A percentile compares a stretch with the other conserved stretches of the same genome.
These are phyloP conservation scores for Anas bahamensis DNA, from an alignment of 2,797 vertebrate species.

Conservation along the genomic window DNA sequence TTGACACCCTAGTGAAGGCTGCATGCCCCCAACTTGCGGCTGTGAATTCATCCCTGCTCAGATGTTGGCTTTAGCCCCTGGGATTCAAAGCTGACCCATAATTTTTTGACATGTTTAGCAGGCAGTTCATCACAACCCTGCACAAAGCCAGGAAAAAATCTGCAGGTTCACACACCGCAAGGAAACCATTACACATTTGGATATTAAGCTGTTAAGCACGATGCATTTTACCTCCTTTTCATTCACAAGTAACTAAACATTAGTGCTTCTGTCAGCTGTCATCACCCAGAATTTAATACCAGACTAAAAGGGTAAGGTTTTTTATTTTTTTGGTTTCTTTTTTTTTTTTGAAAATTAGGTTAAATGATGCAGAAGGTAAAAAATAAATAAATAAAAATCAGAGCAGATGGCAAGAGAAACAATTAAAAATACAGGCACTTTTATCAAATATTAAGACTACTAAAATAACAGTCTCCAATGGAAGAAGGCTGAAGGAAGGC, in stretches of 20 bases:
- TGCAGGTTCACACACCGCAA: background rate
- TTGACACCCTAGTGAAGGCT: background rate
- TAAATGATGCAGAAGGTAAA: background rate
- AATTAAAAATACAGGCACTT: slow-evolving; percentile 29
- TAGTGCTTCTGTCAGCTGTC: slow-evolving; percentile 6
- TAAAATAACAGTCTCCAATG: slow-evolving; percentile 9
- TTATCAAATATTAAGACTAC: background rate
- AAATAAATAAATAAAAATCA: background rate
- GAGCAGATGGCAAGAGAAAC: slow-evolving; percentile 14
- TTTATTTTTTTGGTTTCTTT: too few relatives aligned
- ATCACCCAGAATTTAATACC: background rate
- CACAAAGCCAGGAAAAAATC: background rate
- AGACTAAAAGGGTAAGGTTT: background rate
- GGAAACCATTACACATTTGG: background rate
- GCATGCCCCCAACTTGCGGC: accelerated
- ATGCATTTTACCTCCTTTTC: background rate
- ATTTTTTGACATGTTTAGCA: slow-evolving; percentile 7
- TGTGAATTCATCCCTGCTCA: background rate
- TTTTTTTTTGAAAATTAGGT: background rate
- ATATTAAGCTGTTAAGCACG: background rate
- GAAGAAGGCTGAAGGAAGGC: background rate
- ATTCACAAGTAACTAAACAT: background rate
- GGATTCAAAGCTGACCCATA: slow-evolving; percentile 1
- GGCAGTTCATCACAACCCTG: background rate
- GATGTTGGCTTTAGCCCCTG: background rate